Percentiles rank a stretch among this genome's conserved stretches.
Conservation (phyloP, 2,797 vertebrate genomes). For the Aldrovandia affinis region DNA sequence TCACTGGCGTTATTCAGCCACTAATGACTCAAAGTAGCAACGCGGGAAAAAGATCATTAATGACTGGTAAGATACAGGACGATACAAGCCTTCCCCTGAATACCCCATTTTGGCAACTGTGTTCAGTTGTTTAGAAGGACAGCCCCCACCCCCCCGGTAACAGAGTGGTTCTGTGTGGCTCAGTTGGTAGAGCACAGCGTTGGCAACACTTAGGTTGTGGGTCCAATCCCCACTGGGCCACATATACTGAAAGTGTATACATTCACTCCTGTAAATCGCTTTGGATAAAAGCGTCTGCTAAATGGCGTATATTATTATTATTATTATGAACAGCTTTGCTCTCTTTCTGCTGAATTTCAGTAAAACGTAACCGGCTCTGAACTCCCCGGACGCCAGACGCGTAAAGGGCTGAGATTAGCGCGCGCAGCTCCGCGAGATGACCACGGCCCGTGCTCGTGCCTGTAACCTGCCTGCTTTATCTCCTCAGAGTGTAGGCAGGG, state of each 20-base stretch:
- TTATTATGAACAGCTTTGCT: background rate
- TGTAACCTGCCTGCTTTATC: constrained; percentile 11
- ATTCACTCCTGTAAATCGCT: no score
- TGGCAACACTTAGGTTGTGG: no score
- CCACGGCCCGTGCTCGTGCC: background rate
- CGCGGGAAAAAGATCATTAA: background rate
- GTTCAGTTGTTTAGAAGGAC: background rate
- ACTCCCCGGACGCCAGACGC: background rate
- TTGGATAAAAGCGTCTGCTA: no score
- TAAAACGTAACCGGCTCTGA: background rate
- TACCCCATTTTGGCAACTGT: background rate
- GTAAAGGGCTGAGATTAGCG: background rate
- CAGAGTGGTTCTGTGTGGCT: no score
- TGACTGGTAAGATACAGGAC: background rate
- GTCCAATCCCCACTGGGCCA: no score
- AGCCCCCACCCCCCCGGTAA: no score
- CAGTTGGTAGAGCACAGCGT: no score
- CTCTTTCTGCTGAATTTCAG: background rate
- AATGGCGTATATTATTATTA: no score
- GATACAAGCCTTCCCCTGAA: background rate
- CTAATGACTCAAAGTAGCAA: constrained; percentile 74
- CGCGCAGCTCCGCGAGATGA: background rate
- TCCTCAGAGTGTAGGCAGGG: background rate
- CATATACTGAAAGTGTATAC: no score
- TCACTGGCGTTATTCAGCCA: constrained; percentile 76